phyloP scores from a whole-genome alignment of 2,113 vertebrate genomes.

The Thunnus maccoyii region DNA sequence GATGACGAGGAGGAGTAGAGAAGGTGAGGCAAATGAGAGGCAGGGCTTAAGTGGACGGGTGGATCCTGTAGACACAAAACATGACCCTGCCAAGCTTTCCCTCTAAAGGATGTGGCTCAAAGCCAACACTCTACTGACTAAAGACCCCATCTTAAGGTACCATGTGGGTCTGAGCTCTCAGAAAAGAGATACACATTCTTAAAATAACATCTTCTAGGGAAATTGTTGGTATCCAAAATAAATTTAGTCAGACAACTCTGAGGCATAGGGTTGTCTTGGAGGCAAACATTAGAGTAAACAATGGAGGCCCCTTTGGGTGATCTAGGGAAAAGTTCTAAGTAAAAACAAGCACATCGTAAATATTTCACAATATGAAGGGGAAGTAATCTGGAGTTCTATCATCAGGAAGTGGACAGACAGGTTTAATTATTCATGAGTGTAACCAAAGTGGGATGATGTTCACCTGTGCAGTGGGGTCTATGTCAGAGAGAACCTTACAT shows the following conservation, averaged over 20 bases:
- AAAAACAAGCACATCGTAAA: slow-evolving; percentile 80
- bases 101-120: slow-evolving; percentile 29
- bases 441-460: slow-evolving; percentile 73
- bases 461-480: slow-evolving; percentile 40
- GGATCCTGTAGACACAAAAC: slow-evolving; percentile 40
- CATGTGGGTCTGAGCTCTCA: not conserved
- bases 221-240: not conserved
- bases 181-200: not conserved
- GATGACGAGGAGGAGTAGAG: slow-evolving; percentile 27
- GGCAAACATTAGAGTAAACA: not conserved
- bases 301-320: not conserved
- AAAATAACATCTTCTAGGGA: not conserved
- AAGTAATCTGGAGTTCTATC: slow-evolving; percentile 82
- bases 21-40: slow-evolving; percentile 35
- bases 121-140: slow-evolving; percentile 3
- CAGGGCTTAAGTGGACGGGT: slow-evolving; percentile 18
- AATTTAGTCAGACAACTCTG: not conserved
- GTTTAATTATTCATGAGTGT: slow-evolving; percentile 81
- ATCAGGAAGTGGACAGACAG: slow-evolving; percentile 80
- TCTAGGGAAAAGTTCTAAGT: slow-evolving; percentile 16
- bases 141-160: slow-evolving; percentile 18
- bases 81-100: slow-evolving; percentile 51
- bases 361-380: slow-evolving; percentile 88
- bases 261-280: not conserved
- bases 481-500: slow-evolving; percentile 34